Evolutionary conservation across 1,140 invertebrate species (phyloP).

Genomic region (Trachymyrmex septentrionalis): DNA sequence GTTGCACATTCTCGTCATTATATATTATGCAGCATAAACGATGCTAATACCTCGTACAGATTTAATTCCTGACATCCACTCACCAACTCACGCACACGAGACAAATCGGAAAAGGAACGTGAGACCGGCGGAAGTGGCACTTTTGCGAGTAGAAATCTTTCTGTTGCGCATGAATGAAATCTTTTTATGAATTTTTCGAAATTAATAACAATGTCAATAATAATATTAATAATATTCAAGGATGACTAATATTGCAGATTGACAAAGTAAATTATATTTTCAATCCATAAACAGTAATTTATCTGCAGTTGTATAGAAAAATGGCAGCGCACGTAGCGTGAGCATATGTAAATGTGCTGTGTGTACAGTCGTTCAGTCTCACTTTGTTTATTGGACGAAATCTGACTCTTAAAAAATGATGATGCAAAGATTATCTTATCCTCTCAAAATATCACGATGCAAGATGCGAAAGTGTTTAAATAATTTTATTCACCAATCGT

Average conservation of each 20-base stretch:
- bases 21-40: background rate
- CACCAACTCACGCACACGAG: constrained; percentile 71
- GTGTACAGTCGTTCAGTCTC: background rate
- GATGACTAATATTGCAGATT: background rate
- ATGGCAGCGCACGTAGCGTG: constrained; percentile 50
- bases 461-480: constrained; percentile 46
- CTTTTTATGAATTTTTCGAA: background rate
- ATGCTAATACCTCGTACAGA: constrained; percentile 59
- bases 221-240: background rate
- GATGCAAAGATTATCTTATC: constrained; percentile 48
- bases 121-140: constrained; percentile 22
- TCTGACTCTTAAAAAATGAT: constrained; percentile 54
- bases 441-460: constrained; percentile 30
- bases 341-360: background rate
- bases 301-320: constrained; percentile 52
- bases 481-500: constrained; percentile 48
- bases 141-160: background rate
- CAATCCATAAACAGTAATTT: background rate
- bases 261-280: background rate
- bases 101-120: constrained; percentile 75
- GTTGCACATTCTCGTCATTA: background rate
- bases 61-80: constrained; percentile 68
- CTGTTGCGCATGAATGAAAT: background rate
- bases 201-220: background rate
- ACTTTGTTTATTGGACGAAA: background rate